These are phyloP conservation scores for Oncorhynchus tshawytscha DNA, from an alignment of 2,113 vertebrate genomes.

Conservation along the genomic window DNA sequence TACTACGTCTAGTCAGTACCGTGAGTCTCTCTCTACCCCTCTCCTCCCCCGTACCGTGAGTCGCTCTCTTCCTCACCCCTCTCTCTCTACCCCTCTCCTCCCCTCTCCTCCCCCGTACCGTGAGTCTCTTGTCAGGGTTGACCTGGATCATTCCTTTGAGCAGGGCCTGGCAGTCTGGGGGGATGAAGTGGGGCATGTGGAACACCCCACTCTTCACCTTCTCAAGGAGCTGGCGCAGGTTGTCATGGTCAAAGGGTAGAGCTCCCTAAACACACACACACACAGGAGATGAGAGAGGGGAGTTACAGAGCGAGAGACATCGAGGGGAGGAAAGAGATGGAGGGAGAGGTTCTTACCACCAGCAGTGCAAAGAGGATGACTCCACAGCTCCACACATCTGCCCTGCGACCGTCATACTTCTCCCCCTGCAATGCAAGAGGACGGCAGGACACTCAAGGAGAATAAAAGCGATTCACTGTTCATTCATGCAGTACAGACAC, in stretches of 20 bases:
- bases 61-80: no score
- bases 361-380: conserved; percentile 90
- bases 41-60: background rate
- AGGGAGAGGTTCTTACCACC: conserved; percentile 73
- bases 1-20: no score
- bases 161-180: conserved; percentile 86
- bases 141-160: conserved; percentile 87
- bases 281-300: background rate
- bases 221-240: conserved; percentile 89
- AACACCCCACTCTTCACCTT: conserved; percentile 91
- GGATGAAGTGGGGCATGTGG: conserved; percentile 93
- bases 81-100: no score
- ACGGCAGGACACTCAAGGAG: background rate
- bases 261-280: conserved; percentile 74
- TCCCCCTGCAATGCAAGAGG: conserved; percentile 73
- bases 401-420: conserved; percentile 87
- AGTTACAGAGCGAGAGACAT: background rate
- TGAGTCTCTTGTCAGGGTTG: conserved; percentile 85
- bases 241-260: conserved; percentile 90
- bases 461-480: no score
- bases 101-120: conserved; percentile 60
- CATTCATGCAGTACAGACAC: background rate
- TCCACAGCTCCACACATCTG: conserved; percentile 91
- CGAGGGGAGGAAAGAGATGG: background rate
- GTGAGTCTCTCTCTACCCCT: no score